phyloP scores from a whole-genome alignment of 1,140 invertebrate species.

The Stenopsyche tienmushanensis region DNA sequence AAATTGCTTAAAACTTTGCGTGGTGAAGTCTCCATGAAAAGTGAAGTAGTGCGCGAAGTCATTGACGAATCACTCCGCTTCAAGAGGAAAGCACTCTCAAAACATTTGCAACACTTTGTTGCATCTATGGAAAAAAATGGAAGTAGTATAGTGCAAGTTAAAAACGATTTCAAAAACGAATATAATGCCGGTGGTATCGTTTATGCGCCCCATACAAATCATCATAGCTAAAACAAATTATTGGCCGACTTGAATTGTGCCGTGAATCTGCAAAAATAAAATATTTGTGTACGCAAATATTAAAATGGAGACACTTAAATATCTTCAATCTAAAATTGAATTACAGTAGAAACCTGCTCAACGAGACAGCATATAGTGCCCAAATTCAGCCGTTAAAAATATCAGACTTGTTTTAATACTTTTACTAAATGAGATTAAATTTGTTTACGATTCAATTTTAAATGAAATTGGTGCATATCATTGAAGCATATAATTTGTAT shows the following conservation, averaged over 20 bases:
- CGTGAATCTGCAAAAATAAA: conserved; percentile 10
- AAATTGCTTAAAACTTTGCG: conserved; percentile 62
- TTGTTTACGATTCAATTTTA: too few relatives aligned
- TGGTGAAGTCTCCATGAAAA: conserved; percentile 60
- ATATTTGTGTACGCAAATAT: not conserved
- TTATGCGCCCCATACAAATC: conserved; percentile 30
- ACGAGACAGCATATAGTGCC: conserved; percentile 1
- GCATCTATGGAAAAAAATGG: conserved; percentile 54
- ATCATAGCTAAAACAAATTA: conserved; percentile 45
- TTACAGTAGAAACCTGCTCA: conserved; percentile 32
- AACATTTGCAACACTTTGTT: conserved; percentile 57
- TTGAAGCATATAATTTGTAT: not conserved
- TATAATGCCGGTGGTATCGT: conserved; percentile 1
- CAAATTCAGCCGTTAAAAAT: not conserved
- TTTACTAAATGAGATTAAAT: not conserved
- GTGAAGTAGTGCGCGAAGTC: conserved; percentile 64
- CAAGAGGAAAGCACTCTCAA: conserved; percentile 66
- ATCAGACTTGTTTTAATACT: not conserved
- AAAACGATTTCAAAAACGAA: conserved; percentile 32
- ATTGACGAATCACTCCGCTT: conserved; percentile 71
- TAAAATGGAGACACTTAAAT: conserved; percentile 12
- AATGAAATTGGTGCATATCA: too few relatives aligned
- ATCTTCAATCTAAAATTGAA: conserved; percentile 30
- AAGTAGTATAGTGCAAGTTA: conserved; percentile 43
- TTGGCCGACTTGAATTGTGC: not conserved